Conservation (phyloP, 2,888 invertebrate genomes). For the Zootermopsis nevadensis region DNA sequence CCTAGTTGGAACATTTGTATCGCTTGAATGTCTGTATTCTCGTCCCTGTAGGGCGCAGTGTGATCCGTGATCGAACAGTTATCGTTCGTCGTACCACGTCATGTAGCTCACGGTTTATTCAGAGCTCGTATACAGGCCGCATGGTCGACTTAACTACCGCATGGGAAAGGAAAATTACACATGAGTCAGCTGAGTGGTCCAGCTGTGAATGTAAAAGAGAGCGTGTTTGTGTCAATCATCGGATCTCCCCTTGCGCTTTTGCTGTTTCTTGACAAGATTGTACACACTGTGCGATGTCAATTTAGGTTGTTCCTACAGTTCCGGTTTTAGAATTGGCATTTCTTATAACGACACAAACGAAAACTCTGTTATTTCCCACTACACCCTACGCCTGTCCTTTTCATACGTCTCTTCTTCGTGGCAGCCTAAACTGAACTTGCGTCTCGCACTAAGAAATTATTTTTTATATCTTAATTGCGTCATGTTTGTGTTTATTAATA, state of each 20-base stretch:
- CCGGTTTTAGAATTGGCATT: not conserved
- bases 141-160: slow-evolving; percentile 4
- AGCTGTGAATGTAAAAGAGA: not conserved
- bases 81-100: no score
- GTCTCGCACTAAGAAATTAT: not conserved
- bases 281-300: not conserved
- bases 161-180: slow-evolving; percentile 26
- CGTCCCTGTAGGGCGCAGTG: no score
- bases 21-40: no score
- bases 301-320: not conserved
- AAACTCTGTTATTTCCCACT: not conserved
- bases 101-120: not conserved
- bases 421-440: not conserved
- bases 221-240: not conserved
- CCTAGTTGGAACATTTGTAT: no score
- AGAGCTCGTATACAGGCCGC: not conserved
- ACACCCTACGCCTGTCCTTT: not conserved
- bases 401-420: not conserved
- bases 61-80: no score
- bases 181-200: slow-evolving; percentile 15
- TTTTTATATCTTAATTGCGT: no score
- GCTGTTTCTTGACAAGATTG: not conserved
- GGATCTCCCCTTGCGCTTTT: not conserved
- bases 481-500: no score
- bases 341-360: not conserved